phyloP scores from a whole-genome alignment of 2,113 vertebrate genomes.

The Vanacampus margaritifer region DNA sequence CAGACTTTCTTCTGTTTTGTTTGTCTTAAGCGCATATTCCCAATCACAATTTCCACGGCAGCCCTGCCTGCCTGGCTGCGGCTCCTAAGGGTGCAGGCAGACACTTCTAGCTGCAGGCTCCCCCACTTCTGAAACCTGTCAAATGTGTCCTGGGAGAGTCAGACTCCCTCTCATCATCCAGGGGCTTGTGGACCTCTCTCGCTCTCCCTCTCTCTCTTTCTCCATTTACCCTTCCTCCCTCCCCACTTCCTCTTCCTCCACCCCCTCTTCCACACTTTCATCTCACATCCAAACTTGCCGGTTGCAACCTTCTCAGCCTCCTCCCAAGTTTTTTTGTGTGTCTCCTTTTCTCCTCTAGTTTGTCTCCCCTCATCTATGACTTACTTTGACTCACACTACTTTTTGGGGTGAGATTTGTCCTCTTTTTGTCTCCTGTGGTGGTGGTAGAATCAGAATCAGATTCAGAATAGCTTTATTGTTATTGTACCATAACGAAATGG shows the following conservation, averaged over 20 bases:
- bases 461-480: too few relatives aligned
- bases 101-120: slow-evolving; percentile 79
- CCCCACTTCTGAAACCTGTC: slow-evolving; percentile 81
- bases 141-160: slow-evolving; percentile 76
- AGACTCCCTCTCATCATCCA: slow-evolving; percentile 77
- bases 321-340: slow-evolving; percentile 53
- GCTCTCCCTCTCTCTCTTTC: slow-evolving; percentile 69
- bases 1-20: slow-evolving; percentile 72
- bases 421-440: slow-evolving; percentile 26
- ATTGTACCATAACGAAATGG: too few relatives aligned
- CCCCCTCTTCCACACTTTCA: slow-evolving; percentile 65
- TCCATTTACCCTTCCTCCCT: slow-evolving; percentile 72
- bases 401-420: slow-evolving; percentile 33
- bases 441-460: slow-evolving; percentile 42
- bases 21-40: slow-evolving; percentile 74
- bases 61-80: slow-evolving; percentile 43
- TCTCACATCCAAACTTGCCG: slow-evolving; percentile 72
- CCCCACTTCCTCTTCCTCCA: slow-evolving; percentile 60
- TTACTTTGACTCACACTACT: slow-evolving; percentile 31
- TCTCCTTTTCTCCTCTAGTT: slow-evolving; percentile 67
- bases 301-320: slow-evolving; percentile 64
- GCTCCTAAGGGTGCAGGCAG: slow-evolving; percentile 73
- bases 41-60: slow-evolving; percentile 75
- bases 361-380: slow-evolving; percentile 45
- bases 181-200: slow-evolving; percentile 71